phyloP scores from a whole-genome alignment of 2,888 invertebrate species.

The Acleris emargana region DNA sequence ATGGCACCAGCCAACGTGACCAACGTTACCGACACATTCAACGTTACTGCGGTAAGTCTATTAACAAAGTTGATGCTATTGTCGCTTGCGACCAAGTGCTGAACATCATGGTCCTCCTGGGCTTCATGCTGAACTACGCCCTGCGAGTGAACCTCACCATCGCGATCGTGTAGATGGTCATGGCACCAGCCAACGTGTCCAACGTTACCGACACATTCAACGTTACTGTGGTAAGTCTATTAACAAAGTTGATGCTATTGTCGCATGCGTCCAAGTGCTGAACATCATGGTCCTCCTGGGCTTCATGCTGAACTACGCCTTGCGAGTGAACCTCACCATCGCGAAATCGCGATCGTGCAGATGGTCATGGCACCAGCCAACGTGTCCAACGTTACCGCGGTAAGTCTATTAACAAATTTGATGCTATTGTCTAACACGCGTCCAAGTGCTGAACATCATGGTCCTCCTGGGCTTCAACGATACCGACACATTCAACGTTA shows the following conservation, averaged over 20 bases:
- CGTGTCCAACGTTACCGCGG: slow-evolving; percentile 60
- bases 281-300: slow-evolving; percentile 94
- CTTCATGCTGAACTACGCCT: slow-evolving; percentile 95
- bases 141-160: slow-evolving; percentile 93
- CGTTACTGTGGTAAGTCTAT: slow-evolving; percentile 66
- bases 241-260: too few species aligned
- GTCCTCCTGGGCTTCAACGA: slow-evolving; percentile 91
- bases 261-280: slow-evolving; percentile 92
- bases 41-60: slow-evolving; percentile 69
- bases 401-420: slow-evolving; percentile 43
- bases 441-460: slow-evolving; percentile 92
- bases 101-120: slow-evolving; percentile 92
- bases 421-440: too few species aligned
- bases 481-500: slow-evolving; percentile 64
- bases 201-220: slow-evolving; percentile 60
- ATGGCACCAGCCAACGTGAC: slow-evolving; percentile 49
- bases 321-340: slow-evolving; percentile 93
- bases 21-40: slow-evolving; percentile 57
- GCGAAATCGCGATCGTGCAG: slow-evolving; percentile 93
- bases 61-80: too few species aligned
- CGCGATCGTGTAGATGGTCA: slow-evolving; percentile 93
- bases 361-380: slow-evolving; percentile 84
- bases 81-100: slow-evolving; percentile 92
- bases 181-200: slow-evolving; percentile 47
- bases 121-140: slow-evolving; percentile 96